Conservation (phyloP, 1,140 invertebrate species). For the Sitobion miscanthi region DNA sequence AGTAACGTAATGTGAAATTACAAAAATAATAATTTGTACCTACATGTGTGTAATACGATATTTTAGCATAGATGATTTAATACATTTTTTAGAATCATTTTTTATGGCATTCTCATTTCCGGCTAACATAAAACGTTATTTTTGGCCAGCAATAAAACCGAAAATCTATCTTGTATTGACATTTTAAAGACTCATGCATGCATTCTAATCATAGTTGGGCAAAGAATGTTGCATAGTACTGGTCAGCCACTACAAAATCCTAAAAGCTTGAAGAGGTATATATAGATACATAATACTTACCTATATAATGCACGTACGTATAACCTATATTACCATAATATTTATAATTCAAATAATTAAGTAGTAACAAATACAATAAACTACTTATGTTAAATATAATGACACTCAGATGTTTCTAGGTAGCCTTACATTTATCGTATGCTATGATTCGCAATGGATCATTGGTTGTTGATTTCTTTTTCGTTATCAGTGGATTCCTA, state of each 20-base stretch:
- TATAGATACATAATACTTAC: not conserved
- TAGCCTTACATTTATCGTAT: not conserved
- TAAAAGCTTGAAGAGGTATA: slow-evolving; percentile 8
- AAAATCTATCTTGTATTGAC: slow-evolving; percentile 66
- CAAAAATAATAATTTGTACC: not conserved
- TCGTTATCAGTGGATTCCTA: slow-evolving; percentile 59
- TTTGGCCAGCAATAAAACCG: slow-evolving; percentile 34
- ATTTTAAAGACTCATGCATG: slow-evolving; percentile 72
- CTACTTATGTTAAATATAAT: not conserved
- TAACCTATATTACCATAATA: no score
- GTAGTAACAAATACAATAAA: not conserved
- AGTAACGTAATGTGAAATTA: not conserved
- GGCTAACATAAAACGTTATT: slow-evolving; percentile 16
- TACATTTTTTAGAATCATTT: slow-evolving; percentile 48
- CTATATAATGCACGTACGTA: no score
- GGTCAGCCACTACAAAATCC: slow-evolving; percentile 60
- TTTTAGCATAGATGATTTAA: not conserved
- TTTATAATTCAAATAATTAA: not conserved
- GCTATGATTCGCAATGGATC: slow-evolving; percentile 58
- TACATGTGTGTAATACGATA: not conserved
- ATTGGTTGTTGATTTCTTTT: slow-evolving; percentile 60
- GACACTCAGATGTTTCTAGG: not conserved
- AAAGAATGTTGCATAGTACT: slow-evolving; percentile 70
- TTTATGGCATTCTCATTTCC: slow-evolving; percentile 45
- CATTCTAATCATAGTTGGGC: slow-evolving; percentile 70